Percentiles rank a stretch among this genome's conserved stretches.
Conservation (phyloP, 2,797 vertebrate genomes). For the Cottoperca gobio region DNA sequence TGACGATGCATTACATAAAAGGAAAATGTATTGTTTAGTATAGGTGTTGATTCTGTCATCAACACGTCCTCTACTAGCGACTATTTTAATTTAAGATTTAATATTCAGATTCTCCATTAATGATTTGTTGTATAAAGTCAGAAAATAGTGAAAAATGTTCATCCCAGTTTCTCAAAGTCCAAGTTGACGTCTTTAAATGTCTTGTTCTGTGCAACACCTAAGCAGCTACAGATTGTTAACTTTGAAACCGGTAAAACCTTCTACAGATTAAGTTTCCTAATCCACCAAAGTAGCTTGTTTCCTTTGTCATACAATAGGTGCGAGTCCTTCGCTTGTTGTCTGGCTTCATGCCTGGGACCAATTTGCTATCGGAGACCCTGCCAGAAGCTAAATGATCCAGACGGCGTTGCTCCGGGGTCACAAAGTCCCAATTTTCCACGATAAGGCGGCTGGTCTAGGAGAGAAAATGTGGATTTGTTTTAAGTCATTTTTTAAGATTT, state of each 20-base stretch:
- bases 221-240: not conserved
- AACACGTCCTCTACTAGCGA: too few species aligned
- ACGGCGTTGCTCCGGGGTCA: slow-evolving; percentile 32
- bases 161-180: too few species aligned
- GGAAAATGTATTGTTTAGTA: not conserved
- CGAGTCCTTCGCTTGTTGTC: slow-evolving; percentile 10
- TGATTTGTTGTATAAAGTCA: too few species aligned
- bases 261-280: not conserved
- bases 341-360: slow-evolving; percentile 45
- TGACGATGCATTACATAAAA: not conserved
- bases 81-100: too few species aligned
- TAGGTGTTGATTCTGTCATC: too few species aligned
- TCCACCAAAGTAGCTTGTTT: not conserved
- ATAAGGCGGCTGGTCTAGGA: slow-evolving; percentile 7
- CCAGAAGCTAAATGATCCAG: slow-evolving; percentile 44
- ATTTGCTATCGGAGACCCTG: slow-evolving; percentile 41
- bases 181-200: too few species aligned
- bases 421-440: slow-evolving; percentile 8
- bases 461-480: slow-evolving; percentile 17
- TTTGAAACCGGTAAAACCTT: slow-evolving; percentile 1
- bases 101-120: too few species aligned
- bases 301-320: slow-evolving; percentile 12
- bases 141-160: too few species aligned
- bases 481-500: not conserved
- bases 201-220: too few species aligned